phyloP scores from a whole-genome alignment of 2,113 vertebrate genomes.

The Melospiza melodia region DNA sequence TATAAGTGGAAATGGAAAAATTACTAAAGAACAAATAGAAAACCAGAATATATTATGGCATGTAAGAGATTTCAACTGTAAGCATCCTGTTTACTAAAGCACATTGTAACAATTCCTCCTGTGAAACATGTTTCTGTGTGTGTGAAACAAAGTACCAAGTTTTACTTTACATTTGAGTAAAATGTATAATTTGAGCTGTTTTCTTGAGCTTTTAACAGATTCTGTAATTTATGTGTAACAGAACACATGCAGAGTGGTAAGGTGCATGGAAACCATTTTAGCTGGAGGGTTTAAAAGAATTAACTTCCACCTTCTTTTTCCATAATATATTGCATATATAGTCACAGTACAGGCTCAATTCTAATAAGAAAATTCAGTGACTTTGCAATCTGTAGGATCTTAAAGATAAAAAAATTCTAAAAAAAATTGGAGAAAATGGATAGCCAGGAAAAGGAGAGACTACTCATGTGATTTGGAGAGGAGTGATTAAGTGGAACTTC shows the following conservation, averaged over 20 bases:
- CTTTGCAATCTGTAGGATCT: not conserved
- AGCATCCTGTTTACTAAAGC: not conserved
- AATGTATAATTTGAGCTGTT: not conserved
- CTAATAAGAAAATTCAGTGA: not conserved
- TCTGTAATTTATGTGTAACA: not conserved
- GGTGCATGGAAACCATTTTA: fast-evolving
- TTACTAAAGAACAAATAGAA: not conserved
- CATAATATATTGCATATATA: not conserved
- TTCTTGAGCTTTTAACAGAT: not conserved
- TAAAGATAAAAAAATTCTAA: not conserved
- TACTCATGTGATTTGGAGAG: not conserved
- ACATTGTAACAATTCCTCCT: not conserved
- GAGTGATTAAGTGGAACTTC: not conserved
- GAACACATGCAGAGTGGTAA: not conserved
- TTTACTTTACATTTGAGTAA: not conserved
- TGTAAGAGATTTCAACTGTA: not conserved
- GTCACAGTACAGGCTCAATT: not conserved
- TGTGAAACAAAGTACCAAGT: not conserved
- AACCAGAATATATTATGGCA: not conserved
- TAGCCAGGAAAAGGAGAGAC: not conserved
- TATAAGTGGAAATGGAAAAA: not conserved
- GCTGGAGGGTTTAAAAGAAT: not conserved
- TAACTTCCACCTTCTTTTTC: not conserved
- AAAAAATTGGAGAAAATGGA: fast-evolving
- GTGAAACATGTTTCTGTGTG: not conserved